Evolutionary conservation across 2,888 invertebrate species (phyloP).

Genomic region (Nephrotoma appendiculata): DNA sequence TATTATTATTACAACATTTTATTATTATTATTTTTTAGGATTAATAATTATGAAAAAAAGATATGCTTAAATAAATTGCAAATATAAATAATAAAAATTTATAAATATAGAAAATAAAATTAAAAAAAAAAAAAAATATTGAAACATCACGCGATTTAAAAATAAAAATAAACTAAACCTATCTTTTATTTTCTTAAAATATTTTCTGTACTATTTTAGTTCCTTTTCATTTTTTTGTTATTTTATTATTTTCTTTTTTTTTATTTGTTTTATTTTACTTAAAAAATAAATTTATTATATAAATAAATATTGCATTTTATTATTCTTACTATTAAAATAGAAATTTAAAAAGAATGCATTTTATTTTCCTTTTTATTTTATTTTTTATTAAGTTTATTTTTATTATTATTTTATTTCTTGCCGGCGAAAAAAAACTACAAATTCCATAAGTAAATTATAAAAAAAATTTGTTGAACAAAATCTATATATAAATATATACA

Average conservation of each 20-base stretch:
- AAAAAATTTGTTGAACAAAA: not conserved
- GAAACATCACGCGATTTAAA: not conserved
- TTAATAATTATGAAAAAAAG: not conserved
- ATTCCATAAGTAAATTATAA: not conserved
- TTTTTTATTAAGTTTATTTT: not conserved
- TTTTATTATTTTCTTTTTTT: not conserved
- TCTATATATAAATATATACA: not conserved
- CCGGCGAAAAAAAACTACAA: not conserved
- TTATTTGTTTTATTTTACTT: not conserved
- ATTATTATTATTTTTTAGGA: not conserved
- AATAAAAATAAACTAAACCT: not conserved
- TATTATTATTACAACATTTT: not conserved
- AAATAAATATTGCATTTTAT: not conserved
- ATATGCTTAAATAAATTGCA: not conserved
- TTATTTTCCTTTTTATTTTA: not conserved
- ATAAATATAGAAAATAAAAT: not conserved
- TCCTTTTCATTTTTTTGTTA: not conserved
- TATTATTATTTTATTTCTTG: not conserved
- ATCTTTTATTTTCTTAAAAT: not conserved
- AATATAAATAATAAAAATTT: not conserved
- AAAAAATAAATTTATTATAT: not conserved
- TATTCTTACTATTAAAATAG: not conserved
- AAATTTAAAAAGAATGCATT: not conserved
- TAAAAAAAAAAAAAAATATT: not conserved
- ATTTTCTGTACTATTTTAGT: not conserved